phyloP scores from a whole-genome alignment of 2,797 vertebrate species.

The Gephyroberyx darwinii region DNA sequence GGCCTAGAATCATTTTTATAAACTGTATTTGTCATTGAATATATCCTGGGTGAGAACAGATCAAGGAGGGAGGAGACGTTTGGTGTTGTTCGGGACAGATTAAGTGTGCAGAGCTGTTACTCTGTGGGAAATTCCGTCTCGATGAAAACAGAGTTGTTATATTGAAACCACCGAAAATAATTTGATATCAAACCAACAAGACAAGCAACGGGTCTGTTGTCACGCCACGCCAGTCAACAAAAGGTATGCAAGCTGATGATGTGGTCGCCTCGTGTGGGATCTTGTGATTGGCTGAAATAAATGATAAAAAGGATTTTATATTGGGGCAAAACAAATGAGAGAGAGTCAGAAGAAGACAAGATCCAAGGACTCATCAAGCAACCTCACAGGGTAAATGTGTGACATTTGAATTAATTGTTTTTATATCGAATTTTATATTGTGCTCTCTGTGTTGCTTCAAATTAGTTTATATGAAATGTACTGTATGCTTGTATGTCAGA shows the following conservation, averaged over 20 bases:
- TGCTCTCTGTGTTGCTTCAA: too few relatives aligned
- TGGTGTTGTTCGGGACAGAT: background rate
- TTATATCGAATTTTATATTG: background rate
- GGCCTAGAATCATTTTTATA: too few relatives aligned
- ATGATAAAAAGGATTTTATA: background rate
- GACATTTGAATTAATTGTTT: background rate
- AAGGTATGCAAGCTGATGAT: background rate
- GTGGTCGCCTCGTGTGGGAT: background rate
- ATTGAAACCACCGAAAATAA: background rate
- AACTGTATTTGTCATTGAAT: background rate
- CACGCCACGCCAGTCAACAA: background rate
- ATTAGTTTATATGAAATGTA: background rate
- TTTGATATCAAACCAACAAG: background rate
- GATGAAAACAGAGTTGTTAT: background rate
- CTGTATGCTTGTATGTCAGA: background rate
- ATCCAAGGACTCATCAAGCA: background rate
- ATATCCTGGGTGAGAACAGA: background rate
- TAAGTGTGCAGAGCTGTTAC: background rate
- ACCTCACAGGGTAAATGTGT: background rate
- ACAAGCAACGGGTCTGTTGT: background rate
- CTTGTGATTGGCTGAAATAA: slow-evolving; percentile 6
- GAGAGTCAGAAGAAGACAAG: background rate
- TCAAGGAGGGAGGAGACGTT: background rate
- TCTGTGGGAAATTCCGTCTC: background rate
- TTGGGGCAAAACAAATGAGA: background rate